Evolutionary conservation across 2,797 vertebrate species (phyloP).

Genomic region (Leucoraja ocellata): DNA sequence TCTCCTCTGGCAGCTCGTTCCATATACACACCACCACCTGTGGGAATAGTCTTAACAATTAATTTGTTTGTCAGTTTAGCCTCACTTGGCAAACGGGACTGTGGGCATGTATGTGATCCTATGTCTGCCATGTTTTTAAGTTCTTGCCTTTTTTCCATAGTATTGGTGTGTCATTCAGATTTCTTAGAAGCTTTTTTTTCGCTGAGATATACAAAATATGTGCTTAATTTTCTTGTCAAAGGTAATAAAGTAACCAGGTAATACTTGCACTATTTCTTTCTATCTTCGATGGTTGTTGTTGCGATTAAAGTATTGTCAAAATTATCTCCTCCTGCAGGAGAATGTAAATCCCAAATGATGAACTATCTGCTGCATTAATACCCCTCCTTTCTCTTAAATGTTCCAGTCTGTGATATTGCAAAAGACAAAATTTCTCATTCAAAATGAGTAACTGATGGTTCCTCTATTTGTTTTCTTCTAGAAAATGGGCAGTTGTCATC

Average conservation of each 20-base stretch:
- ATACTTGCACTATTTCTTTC: not conserved
- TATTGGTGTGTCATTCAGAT: not conserved
- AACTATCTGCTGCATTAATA: not conserved
- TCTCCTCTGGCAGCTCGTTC: no score
- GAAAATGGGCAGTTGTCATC: slow-evolving; percentile 47
- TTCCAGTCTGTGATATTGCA: not conserved
- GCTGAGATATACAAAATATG: no score
- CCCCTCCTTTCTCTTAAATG: not conserved
- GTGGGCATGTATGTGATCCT: no score
- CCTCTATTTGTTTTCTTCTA: slow-evolving; percentile 41
- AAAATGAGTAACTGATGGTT: not conserved
- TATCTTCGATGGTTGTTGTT: not conserved
- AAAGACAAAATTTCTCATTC: not conserved
- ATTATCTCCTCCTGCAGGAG: not conserved
- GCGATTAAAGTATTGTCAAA: not conserved
- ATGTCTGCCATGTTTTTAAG: not conserved
- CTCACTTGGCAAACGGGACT: no score
- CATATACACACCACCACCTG: no score
- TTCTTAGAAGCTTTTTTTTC: not conserved
- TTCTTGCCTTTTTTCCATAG: not conserved
- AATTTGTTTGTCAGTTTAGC: not conserved
- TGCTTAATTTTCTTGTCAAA: no score
- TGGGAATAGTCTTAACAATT: not conserved
- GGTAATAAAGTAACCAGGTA: not conserved
- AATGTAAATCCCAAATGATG: not conserved